A percentile compares a stretch with the other conserved stretches of the same genome.
Evolutionary conservation across 2,888 invertebrate species (phyloP).

Genomic region (Bugulina stolonifera): DNA sequence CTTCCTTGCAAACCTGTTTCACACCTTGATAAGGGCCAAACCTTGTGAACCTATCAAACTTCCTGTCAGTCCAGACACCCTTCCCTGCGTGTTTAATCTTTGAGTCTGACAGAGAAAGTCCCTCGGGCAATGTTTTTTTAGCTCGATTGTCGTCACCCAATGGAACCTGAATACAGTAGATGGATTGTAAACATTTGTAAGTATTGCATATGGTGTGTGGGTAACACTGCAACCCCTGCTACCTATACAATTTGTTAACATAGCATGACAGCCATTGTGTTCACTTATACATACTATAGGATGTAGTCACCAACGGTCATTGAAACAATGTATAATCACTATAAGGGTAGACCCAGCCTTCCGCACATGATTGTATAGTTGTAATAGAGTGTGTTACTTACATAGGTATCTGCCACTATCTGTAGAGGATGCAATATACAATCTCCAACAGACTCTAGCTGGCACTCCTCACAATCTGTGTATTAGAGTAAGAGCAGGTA

Average conservation of each 20-base stretch:
- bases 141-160: not conserved
- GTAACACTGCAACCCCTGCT: too few relatives aligned
- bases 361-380: too few relatives aligned
- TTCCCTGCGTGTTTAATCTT: constrained; percentile 9
- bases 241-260: too few relatives aligned
- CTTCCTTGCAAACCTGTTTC: constrained; percentile 8
- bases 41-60: not conserved
- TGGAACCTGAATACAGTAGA: not conserved
- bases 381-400: too few relatives aligned
- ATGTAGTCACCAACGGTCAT: too few relatives aligned
- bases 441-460: not conserved
- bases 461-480: constrained; percentile 11
- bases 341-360: too few relatives aligned
- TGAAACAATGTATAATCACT: too few relatives aligned
- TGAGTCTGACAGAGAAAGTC: constrained; percentile 10
- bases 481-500: too few relatives aligned
- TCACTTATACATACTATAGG: too few relatives aligned
- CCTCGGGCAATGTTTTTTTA: not conserved
- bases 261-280: not conserved
- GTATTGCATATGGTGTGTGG: too few relatives aligned
- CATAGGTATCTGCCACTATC: too few relatives aligned
- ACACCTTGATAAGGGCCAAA: constrained; percentile 23
- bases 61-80: constrained; percentile 13
- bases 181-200: not conserved
- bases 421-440: not conserved